phyloP scores from a whole-genome alignment of 2,113 vertebrate species.

The Prietella phreatophila region DNA sequence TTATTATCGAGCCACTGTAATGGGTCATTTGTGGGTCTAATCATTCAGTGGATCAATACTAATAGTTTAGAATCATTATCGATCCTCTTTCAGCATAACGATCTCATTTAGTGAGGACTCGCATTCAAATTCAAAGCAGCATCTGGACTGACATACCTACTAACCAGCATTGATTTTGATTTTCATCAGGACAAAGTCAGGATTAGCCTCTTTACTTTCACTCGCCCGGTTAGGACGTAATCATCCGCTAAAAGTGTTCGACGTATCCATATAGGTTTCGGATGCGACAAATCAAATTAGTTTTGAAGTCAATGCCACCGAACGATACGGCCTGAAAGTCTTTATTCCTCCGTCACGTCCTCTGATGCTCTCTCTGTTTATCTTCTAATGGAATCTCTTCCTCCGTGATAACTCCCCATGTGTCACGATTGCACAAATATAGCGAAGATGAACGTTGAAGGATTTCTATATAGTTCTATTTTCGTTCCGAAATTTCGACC shows the following conservation, averaged over 20 bases:
- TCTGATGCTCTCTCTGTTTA: neutral
- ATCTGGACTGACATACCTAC: neutral
- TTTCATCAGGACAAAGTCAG: neutral
- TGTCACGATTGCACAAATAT: neutral
- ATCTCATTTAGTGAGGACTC: conserved; percentile 4
- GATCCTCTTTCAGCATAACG: conserved; percentile 2
- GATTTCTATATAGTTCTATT: neutral
- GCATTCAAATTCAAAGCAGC: neutral
- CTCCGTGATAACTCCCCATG: neutral
- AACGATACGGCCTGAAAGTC: neutral
- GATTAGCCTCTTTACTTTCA: neutral
- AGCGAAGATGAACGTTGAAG: neutral
- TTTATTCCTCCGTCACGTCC: neutral
- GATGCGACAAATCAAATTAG: neutral
- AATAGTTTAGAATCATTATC: conserved; percentile 15
- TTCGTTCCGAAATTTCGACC: neutral
- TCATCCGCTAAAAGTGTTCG: neutral
- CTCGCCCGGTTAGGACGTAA: neutral
- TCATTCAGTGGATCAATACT: conserved; percentile 22
- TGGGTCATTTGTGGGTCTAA: conserved; percentile 8
- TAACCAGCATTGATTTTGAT: conserved; percentile 18
- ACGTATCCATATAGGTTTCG: neutral
- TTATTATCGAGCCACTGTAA: neutral
- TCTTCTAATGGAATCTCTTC: conserved; percentile 7
- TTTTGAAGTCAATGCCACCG: neutral